phyloP scores from a whole-genome alignment of 1,140 invertebrate genomes.

The Melanaphis sacchari region DNA sequence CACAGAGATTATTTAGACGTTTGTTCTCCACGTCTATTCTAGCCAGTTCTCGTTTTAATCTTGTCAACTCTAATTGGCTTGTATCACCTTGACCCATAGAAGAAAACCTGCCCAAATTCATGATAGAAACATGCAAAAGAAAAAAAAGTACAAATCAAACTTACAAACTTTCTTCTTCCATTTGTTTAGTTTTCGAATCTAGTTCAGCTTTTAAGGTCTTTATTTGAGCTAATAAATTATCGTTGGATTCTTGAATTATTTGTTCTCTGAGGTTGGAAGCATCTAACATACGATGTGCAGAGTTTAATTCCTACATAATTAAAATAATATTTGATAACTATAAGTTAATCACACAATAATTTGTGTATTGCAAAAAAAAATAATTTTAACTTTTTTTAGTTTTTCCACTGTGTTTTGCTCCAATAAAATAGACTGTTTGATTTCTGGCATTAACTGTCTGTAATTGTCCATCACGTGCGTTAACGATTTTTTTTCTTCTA shows the following conservation, averaged over 20 bases:
- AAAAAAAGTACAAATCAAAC: background rate
- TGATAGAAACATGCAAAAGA: background rate
- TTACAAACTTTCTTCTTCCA: conserved; percentile 53
- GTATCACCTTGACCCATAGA: conserved; percentile 51
- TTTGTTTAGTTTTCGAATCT: conserved; percentile 36
- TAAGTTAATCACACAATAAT: background rate
- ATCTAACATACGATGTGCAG: conserved; percentile 25
- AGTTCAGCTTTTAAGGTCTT: conserved; percentile 49
- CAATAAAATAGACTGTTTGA: conserved; percentile 37
- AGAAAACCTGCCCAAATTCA: conserved; percentile 18
- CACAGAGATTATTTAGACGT: background rate
- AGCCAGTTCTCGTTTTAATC: conserved; percentile 26
- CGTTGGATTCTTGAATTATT: conserved; percentile 50
- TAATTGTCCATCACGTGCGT: conserved; percentile 17
- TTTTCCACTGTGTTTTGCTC: conserved; percentile 24
- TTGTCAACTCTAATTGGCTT: conserved; percentile 44
- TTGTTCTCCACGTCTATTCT: conserved; percentile 29
- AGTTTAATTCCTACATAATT: conserved; percentile 21
- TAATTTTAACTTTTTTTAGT: conserved; percentile 9
- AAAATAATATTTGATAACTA: background rate
- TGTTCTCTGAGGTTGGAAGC: conserved; percentile 36
- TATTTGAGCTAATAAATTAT: conserved; percentile 51
- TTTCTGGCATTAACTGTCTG: conserved; percentile 35
- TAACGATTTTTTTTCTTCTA: background rate
- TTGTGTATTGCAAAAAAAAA: background rate